Conservation (phyloP, 53 echinoderm and acorn worm genomes). For the Patiria pectinifera region DNA sequence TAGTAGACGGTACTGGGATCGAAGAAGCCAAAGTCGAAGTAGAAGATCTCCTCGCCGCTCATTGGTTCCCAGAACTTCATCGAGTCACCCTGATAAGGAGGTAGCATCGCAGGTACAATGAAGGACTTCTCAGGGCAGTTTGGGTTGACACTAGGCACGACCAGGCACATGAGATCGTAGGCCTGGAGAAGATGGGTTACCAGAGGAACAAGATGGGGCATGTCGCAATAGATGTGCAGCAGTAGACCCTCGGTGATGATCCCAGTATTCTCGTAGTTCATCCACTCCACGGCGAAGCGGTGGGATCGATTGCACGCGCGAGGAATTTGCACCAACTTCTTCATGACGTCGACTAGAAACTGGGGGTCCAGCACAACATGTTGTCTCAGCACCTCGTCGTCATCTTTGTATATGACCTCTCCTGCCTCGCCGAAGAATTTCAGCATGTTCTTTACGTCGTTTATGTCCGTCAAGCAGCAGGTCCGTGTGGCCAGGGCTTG, state of each 20-base stretch:
- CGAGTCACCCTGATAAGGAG: slow-evolving; percentile 12
- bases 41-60: slow-evolving; percentile 12
- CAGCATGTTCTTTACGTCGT: slow-evolving; percentile 17
- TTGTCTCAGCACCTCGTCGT: slow-evolving; percentile 19
- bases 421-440: slow-evolving; percentile 38
- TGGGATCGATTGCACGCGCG: slow-evolving; percentile 13
- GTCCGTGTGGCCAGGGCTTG: neutral
- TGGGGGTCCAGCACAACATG: slow-evolving; percentile 46
- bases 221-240: slow-evolving; percentile 23
- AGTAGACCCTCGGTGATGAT: slow-evolving; percentile 35
- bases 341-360: slow-evolving; percentile 22
- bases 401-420: slow-evolving; percentile 35
- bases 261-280: slow-evolving; percentile 16
- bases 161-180: slow-evolving; percentile 39
- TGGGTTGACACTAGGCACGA: neutral
- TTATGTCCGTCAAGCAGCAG: neutral
- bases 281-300: slow-evolving; percentile 50
- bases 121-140: neutral
- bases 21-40: slow-evolving; percentile 54
- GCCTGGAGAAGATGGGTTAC: slow-evolving; percentile 24
- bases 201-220: slow-evolving; percentile 32
- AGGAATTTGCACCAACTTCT: slow-evolving; percentile 22
- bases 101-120: slow-evolving; percentile 24
- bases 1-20: slow-evolving; percentile 41
- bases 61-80: slow-evolving; percentile 1